phyloP scores from a whole-genome alignment of 2,888 invertebrate species.

The Apantesis nais region DNA sequence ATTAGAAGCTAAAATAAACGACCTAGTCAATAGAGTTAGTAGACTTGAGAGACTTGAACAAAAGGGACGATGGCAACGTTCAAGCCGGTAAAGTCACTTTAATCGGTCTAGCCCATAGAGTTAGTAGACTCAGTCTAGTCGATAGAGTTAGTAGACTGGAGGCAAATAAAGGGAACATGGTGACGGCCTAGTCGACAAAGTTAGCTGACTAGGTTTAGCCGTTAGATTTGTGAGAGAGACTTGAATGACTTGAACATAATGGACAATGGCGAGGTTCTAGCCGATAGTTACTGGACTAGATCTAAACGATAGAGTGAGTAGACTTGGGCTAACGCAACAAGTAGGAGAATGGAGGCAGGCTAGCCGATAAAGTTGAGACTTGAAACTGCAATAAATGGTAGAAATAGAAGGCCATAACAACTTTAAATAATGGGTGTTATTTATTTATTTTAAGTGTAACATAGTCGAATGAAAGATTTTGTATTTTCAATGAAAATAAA shows the following conservation, averaged over 20 bases:
- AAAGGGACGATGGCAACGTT: conserved; percentile 9
- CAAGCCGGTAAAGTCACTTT: neutral
- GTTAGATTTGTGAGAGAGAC: no score
- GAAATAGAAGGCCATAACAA: neutral
- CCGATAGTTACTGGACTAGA: no score
- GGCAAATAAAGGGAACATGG: no score
- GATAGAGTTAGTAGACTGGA: conserved; percentile 40
- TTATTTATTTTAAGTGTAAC: neutral
- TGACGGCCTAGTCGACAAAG: no score
- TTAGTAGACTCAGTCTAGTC: conserved; percentile 29
- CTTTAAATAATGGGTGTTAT: no score
- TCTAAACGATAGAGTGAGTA: no score
- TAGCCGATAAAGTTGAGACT: neutral
- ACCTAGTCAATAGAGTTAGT: conserved; percentile 49
- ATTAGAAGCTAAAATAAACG: conserved; percentile 42
- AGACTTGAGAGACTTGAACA: conserved; percentile 51
- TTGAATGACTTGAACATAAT: no score
- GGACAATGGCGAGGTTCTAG: no score
- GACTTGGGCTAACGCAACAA: no score
- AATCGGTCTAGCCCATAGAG: no score
- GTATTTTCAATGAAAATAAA: neutral
- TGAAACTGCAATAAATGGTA: neutral
- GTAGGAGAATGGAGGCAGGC: no score
- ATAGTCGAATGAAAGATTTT: neutral
- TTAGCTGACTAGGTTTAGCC: no score